A percentile compares a stretch with the other conserved stretches of the same genome.
Evolutionary conservation across 2,797 vertebrate genomes (phyloP).

Genomic region (Peromyscus attwateri): DNA sequence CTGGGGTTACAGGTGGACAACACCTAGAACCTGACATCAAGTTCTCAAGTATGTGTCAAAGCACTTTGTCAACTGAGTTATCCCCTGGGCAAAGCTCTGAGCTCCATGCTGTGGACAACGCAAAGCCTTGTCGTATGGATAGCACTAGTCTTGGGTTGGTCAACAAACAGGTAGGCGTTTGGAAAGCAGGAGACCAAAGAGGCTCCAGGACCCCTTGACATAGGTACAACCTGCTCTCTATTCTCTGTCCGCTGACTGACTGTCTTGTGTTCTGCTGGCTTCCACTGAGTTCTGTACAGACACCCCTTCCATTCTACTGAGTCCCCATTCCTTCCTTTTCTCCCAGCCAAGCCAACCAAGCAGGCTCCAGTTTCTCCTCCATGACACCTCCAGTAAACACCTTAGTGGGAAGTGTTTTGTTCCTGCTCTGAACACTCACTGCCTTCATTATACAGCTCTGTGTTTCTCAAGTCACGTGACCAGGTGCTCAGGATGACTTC

Average conservation of each 20-base stretch:
- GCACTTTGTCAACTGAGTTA: not conserved
- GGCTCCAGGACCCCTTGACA: accelerated
- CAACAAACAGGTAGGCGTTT: not conserved
- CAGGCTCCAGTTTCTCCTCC: not conserved
- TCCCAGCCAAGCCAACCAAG: not conserved
- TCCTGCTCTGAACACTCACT: not conserved
- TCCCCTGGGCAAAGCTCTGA: not conserved
- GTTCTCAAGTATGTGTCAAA: not conserved
- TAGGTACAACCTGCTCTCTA: not conserved
- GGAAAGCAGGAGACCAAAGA: not conserved
- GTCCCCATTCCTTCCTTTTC: not conserved
- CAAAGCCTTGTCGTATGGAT: not conserved
- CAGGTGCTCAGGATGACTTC: accelerated
- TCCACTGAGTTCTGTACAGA: not conserved
- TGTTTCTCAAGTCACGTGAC: not conserved
- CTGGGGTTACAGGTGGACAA: not conserved
- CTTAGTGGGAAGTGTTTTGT: not conserved
- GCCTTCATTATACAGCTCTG: too few species aligned
- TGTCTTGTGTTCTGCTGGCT: not conserved
- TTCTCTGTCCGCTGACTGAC: not conserved
- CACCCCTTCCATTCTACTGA: not conserved
- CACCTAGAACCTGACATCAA: not conserved
- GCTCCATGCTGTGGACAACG: not conserved
- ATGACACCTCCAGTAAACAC: not conserved
- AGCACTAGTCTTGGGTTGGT: not conserved